Evolutionary conservation across 92 coral and sea anemone species (phyloP).

Genomic region (Montipora capitata): DNA sequence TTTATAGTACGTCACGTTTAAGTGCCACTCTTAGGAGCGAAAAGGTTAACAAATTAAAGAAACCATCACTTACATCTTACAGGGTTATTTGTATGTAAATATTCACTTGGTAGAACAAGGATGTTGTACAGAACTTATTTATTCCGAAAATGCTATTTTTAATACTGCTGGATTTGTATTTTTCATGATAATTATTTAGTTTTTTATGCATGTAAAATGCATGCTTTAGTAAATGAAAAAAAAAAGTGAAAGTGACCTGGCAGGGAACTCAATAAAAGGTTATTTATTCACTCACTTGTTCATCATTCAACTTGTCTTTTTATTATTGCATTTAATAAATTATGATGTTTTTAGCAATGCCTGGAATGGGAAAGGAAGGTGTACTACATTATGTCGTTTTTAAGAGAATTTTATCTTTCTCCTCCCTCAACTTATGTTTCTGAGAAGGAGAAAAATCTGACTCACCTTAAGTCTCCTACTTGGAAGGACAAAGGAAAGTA

Average conservation of each 20-base stretch:
- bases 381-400: no score
- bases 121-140: slow-evolving; percentile 2
- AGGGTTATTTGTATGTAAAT: background rate
- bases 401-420: no score
- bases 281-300: background rate
- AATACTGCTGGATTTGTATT: slow-evolving; percentile 1
- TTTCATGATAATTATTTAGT: background rate
- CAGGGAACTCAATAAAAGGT: slow-evolving; percentile 4
- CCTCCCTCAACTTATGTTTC: no score
- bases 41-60: no score
- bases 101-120: background rate
- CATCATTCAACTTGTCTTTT: background rate
- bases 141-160: slow-evolving; percentile 19
- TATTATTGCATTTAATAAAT: background rate
- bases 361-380: background rate
- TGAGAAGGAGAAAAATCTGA: no score
- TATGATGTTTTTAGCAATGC: background rate
- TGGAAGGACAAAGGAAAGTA: no score
- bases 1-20: no score
- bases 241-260: background rate
- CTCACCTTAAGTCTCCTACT: no score
- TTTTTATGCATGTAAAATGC: background rate
- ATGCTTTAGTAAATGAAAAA: background rate
- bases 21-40: no score
- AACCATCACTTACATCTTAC: background rate